These are phyloP conservation scores for Mustelus asterias DNA, from an alignment of 2,113 vertebrate species.

Conservation along the genomic window DNA sequence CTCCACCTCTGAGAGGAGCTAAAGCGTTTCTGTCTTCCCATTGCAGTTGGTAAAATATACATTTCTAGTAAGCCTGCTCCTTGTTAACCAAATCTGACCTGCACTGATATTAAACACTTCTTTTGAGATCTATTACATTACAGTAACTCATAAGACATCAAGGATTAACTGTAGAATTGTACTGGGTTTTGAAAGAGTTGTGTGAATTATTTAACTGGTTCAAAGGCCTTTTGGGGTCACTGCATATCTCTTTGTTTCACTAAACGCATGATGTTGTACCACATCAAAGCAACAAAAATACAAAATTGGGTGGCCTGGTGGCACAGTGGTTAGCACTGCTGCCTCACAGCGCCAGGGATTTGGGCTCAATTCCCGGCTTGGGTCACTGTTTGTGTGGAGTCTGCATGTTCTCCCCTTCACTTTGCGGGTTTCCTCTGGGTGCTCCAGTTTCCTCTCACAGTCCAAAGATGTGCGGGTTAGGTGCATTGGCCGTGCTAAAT, in stretches of 20 bases:
- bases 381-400: too few species aligned
- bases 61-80: neutral
- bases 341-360: too few species aligned
- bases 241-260: neutral
- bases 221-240: neutral
- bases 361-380: too few species aligned
- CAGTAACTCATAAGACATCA: neutral
- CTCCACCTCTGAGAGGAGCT: neutral
- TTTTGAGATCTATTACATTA: neutral
- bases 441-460: too few species aligned
- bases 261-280: neutral
- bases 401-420: too few species aligned
- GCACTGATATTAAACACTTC: neutral
- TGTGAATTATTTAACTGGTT: neutral
- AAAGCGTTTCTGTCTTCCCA: neutral
- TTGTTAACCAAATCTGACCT: neutral
- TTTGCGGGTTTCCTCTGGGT: too few species aligned
- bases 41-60: neutral
- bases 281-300: neutral
- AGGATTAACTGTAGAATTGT: neutral
- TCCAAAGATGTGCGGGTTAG: too few species aligned
- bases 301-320: neutral
- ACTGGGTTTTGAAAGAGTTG: neutral
- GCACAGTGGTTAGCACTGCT: too few species aligned
- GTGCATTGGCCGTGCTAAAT: too few species aligned